A percentile compares a stretch with the other conserved stretches of the same genome.
These are phyloP conservation scores for Phataginus tetradactyla DNA, from an alignment of 2,797 vertebrate genomes.

Conservation along the genomic window DNA sequence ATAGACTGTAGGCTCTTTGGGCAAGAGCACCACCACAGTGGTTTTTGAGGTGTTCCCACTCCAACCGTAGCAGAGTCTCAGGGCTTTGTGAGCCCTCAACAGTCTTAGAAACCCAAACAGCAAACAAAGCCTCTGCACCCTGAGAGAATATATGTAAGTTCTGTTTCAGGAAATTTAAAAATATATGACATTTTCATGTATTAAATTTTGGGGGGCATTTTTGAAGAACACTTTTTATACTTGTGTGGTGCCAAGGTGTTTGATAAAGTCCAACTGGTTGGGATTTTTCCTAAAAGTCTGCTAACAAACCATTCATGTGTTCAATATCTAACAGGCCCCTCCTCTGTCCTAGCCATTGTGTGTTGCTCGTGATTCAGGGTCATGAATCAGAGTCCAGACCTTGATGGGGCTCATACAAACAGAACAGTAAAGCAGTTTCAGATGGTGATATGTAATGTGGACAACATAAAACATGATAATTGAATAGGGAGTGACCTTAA, in stretches of 20 bases:
- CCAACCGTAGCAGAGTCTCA: background rate
- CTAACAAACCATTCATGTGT: background rate
- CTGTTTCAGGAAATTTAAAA: background rate
- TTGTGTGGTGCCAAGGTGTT: background rate
- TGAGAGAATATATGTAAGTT: too few relatives aligned
- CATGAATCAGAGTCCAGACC: background rate
- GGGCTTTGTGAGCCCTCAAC: background rate
- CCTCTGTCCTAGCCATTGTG: background rate
- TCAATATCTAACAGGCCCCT: background rate
- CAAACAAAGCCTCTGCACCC: background rate
- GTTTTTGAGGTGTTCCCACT: background rate
- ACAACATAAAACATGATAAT: background rate
- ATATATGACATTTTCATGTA: background rate
- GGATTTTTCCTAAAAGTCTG: background rate
- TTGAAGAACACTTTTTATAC: background rate
- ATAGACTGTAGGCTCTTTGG: background rate
- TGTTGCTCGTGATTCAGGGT: background rate
- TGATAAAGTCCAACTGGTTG: background rate
- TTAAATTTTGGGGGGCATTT: background rate
- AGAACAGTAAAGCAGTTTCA: background rate
- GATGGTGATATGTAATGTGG: background rate
- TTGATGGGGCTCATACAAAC: background rate
- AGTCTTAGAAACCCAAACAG: background rate
- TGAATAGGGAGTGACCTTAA: background rate
- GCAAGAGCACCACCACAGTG: background rate